Base-by-base conservation (phyloP, 2,113 vertebrate species). In the Chamaetylas fuelleborni region DNA sequence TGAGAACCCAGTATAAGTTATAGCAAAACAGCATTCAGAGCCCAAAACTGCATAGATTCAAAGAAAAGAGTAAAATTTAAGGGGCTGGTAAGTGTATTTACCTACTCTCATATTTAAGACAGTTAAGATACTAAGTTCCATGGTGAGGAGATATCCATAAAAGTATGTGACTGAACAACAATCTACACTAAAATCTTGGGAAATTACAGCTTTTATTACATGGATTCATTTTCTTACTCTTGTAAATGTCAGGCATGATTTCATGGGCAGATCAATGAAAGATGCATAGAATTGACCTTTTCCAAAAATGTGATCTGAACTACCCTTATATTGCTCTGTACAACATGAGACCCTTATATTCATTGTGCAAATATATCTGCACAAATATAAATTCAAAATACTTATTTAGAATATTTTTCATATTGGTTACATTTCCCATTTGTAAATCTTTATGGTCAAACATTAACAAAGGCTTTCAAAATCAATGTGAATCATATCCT, bases 81-180 rank as follows among this genome's bases (percentile, higher is more conserved):
- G 29, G 13, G 25, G 19, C 5, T 64, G 50, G 9, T 17, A 78
- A 51, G 5, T 42, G 3, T 17, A 65, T 22, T 53, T 71, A 57
- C 22, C 85, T 78, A 28, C 7, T 67, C 0, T 23, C 8, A 19
- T 17, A 3, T 56, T 88, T 76, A 79, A 79, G 42, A 28, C 5
- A 56, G 5, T 29, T 57, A 60, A 19, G 3, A 20, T 34, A 50
- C 5, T 71, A 48, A 28, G 13, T 80, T 80, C 23, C 14, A 19
- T 12, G 45, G 3, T 18, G 8, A 71, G 6, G 19, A 60, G 2
- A 11, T 26, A 64, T 3, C 8, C 1, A 3, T 42, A 31, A 25
- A 67, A 53, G 1, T 23, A 64, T 12, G 19, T 65, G 24, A n/a
- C 18, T 64, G 28, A 33, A 28, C 9, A 82, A 14, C 0, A 1